Evolutionary conservation across 2,888 invertebrate genomes (phyloP).

Genomic region (Cybosia mesomella): DNA sequence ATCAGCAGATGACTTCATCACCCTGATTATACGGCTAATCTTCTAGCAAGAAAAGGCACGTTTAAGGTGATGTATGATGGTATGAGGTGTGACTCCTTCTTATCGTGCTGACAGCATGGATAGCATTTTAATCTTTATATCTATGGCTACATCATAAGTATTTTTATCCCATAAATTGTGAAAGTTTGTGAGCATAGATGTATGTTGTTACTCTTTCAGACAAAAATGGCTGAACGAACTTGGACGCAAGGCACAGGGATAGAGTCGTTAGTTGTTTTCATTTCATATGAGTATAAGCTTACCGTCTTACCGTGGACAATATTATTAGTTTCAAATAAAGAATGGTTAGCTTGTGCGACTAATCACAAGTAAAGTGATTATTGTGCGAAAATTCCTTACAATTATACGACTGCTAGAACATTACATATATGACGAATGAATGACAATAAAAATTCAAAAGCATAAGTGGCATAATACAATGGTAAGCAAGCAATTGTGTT

Average conservation of each 20-base stretch:
- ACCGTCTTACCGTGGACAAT: too few relatives aligned
- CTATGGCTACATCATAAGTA: too few relatives aligned
- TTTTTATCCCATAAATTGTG: too few relatives aligned
- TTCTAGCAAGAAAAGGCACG: conserved; percentile 2
- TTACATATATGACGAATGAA: conserved; percentile 13
- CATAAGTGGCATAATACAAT: conserved; percentile 1
- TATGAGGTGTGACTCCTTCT: conserved; percentile 5
- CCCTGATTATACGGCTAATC: neutral
- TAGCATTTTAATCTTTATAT: neutral
- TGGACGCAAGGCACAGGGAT: too few relatives aligned
- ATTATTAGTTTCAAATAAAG: neutral
- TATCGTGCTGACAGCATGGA: conserved; percentile 1
- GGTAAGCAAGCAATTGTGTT: conserved; percentile 10
- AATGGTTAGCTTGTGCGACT: neutral
- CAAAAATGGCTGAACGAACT: too few relatives aligned
- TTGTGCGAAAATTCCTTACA: neutral
- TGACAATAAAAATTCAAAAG: conserved; percentile 7
- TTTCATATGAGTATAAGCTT: too few relatives aligned
- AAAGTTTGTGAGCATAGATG: too few relatives aligned
- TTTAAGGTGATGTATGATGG: neutral
- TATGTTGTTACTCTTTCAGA: too few relatives aligned
- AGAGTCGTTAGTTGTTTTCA: too few relatives aligned
- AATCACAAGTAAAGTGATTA: conserved; percentile 5
- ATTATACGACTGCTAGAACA: conserved; percentile 5
- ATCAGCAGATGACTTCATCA: neutral